Evolutionary conservation across 2,113 vertebrate genomes (phyloP).

Genomic region (Leiothrix lutea): DNA sequence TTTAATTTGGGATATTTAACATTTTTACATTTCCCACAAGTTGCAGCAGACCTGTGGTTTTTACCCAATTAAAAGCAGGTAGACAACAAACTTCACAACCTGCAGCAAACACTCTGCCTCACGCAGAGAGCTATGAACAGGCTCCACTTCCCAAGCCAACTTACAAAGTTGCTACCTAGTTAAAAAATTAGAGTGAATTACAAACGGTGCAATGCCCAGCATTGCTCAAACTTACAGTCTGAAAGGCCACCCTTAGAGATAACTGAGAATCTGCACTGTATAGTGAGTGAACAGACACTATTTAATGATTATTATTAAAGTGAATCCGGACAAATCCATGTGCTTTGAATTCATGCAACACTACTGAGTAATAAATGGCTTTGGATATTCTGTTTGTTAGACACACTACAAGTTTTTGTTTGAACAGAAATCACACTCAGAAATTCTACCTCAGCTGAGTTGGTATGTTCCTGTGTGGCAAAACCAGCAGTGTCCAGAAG

Average conservation of each 20-base stretch:
- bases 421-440: not conserved
- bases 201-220: not conserved
- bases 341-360: not conserved
- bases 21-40: not conserved
- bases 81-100: not conserved
- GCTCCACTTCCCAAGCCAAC: not conserved
- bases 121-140: not conserved
- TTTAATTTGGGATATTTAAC: not conserved
- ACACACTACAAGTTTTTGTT: not conserved
- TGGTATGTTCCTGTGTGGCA: not conserved
- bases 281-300: not conserved
- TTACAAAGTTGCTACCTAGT: not conserved
- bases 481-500: not conserved
- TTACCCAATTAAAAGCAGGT: not conserved
- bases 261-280: not conserved
- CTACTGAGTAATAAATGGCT: not conserved
- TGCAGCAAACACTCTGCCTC: not conserved
- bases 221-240: not conserved
- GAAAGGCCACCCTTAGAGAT: not conserved
- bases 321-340: not conserved
- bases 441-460: not conserved
- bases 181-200: not conserved
- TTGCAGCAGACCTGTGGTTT: not conserved
- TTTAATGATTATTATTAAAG: not conserved
- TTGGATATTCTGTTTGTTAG: not conserved